Percentiles rank a stretch among this genome's conserved stretches.
Conservation (phyloP, 2,888 invertebrate species). For the Strigamia crassipes region DNA sequence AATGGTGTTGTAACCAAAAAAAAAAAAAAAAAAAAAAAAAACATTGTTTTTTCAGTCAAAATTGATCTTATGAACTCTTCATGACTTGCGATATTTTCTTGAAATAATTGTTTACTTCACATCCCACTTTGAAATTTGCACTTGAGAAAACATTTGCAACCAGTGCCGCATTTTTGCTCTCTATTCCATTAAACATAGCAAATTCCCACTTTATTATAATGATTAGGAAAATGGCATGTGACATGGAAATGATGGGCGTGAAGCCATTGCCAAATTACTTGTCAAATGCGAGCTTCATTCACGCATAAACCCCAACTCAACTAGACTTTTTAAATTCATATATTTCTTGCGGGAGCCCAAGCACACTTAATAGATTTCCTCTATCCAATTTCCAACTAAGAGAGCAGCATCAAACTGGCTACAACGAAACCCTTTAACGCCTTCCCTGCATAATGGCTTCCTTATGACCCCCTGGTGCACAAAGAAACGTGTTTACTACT, state of each 20-base stretch:
- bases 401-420: constrained; percentile 18
- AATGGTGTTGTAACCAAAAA: no score
- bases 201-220: background rate
- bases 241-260: background rate
- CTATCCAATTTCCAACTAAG: constrained; percentile 21
- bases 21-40: no score
- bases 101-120: no score
- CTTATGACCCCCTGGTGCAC: constrained; percentile 2
- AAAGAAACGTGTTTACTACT: constrained; percentile 21
- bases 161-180: no score
- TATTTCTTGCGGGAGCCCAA: background rate
- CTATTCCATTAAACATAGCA: background rate
- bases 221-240: background rate
- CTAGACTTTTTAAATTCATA: constrained; percentile 21
- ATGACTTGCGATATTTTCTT: no score
- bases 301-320: background rate
- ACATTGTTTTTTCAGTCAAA: no score
- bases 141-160: no score
- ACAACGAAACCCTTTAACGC: constrained; percentile 4
- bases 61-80: no score
- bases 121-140: no score
- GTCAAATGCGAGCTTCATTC: background rate
- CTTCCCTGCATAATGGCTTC: background rate
- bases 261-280: constrained; percentile 1
- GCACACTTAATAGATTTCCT: constrained; percentile 16